A percentile compares a stretch with the other conserved stretches of the same genome.
These are phyloP conservation scores for Ophion ventricosus DNA, from an alignment of 2,888 invertebrate genomes.

Conservation along the genomic window DNA sequence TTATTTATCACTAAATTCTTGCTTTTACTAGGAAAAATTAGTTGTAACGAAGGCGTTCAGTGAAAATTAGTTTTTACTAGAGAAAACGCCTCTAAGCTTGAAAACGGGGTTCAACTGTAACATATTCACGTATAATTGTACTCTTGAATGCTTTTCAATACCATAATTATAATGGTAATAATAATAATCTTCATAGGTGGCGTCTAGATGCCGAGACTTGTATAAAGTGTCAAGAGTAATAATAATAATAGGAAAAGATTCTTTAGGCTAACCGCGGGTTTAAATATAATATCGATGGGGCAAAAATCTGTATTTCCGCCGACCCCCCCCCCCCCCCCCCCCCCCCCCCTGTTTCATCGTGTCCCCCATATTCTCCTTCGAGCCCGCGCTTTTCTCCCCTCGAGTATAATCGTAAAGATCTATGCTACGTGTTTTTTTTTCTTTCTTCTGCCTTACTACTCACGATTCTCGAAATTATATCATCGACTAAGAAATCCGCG, in stretches of 20 bases:
- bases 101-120: neutral
- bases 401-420: slow-evolving; percentile 23
- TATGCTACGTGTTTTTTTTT: slow-evolving; percentile 40
- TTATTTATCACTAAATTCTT: neutral
- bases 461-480: neutral
- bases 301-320: neutral
- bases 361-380: neutral
- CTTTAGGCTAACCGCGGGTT: slow-evolving; percentile 38
- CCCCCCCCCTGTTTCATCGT: neutral
- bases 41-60: neutral
- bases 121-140: neutral
- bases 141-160: slow-evolving; percentile 37
- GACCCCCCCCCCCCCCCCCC: neutral
- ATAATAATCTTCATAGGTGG: too few relatives aligned
- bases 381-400: slow-evolving; percentile 17
- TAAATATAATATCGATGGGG: slow-evolving; percentile 28
- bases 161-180: slow-evolving; percentile 45
- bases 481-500: slow-evolving; percentile 30
- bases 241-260: slow-evolving; percentile 27
- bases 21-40: neutral
- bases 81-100: neutral
- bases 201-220: too few relatives aligned
- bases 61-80: neutral
- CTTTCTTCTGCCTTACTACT: slow-evolving; percentile 14
- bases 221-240: too few relatives aligned